Evolutionary conservation across 1,140 invertebrate species (phyloP).

Genomic region (Caenorhabditis tropicalis): DNA sequence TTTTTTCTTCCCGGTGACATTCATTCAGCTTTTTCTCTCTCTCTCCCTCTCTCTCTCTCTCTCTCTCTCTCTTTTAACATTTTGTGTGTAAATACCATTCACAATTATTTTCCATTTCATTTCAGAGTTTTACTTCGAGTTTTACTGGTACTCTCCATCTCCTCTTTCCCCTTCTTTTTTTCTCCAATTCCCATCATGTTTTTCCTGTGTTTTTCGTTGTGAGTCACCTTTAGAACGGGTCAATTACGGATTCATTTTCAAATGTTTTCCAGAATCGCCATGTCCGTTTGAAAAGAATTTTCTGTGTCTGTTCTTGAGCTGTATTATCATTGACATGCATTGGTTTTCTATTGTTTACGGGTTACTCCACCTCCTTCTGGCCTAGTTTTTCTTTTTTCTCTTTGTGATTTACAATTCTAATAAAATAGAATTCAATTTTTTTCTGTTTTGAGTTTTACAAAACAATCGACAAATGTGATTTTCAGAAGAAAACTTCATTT

Average conservation of each 20-base stretch:
- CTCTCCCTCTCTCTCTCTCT: neutral
- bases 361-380: neutral
- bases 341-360: slow-evolving; percentile 9
- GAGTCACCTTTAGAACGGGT: slow-evolving; percentile 18
- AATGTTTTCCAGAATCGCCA: slow-evolving; percentile 8
- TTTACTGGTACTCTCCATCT: neutral
- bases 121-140: slow-evolving; percentile 24
- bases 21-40: neutral
- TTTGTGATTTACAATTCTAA: neutral
- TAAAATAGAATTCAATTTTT: neutral
- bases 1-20: slow-evolving; percentile 24
- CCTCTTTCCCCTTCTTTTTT: neutral
- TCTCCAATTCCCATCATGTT: neutral
- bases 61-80: neutral
- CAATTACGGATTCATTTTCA: neutral
- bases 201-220: slow-evolving; percentile 21
- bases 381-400: neutral
- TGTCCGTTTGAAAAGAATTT: slow-evolving; percentile 6
- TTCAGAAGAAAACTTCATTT: no score
- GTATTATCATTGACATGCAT: slow-evolving; percentile 14
- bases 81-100: slow-evolving; percentile 27
- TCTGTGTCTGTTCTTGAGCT: neutral
- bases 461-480: no score
- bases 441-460: neutral
- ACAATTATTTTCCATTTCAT: neutral